Evolutionary conservation across 2,888 invertebrate species (phyloP).

Genomic region (Caenorhabditis sinica): DNA sequence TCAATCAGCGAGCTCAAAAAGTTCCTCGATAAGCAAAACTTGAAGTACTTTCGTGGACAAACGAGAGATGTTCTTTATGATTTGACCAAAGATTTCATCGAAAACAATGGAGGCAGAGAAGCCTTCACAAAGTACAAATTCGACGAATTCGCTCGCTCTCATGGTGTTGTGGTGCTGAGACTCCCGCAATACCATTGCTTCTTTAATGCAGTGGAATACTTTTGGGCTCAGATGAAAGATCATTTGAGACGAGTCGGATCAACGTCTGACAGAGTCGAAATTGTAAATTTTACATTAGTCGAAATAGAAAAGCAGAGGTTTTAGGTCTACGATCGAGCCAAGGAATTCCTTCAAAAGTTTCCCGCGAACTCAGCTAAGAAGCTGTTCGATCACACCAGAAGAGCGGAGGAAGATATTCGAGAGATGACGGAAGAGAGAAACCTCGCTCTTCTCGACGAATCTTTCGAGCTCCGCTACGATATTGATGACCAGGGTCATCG

Average conservation of each 20-base stretch:
- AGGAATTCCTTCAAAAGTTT: not conserved
- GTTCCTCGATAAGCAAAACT: not conserved
- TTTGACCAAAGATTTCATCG: not conserved
- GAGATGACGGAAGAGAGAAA: not conserved
- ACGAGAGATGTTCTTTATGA: not conserved
- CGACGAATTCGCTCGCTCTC: not conserved
- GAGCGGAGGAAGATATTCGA: not conserved
- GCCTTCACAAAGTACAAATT: not conserved
- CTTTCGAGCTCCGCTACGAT: too few species aligned
- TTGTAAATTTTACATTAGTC: not conserved
- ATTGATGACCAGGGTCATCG: too few species aligned
- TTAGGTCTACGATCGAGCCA: not conserved
- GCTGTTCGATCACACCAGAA: not conserved
- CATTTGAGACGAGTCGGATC: not conserved
- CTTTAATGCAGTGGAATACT: not conserved
- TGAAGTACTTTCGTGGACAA: not conserved
- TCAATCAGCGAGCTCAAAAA: not conserved
- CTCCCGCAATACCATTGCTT: constrained; percentile 5
- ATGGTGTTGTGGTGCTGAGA: not conserved
- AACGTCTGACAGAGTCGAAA: not conserved
- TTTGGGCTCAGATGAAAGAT: not conserved
- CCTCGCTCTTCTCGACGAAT: too few species aligned
- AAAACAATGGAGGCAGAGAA: not conserved
- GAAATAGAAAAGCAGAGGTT: not conserved
- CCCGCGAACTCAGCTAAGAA: not conserved